phyloP scores from a whole-genome alignment of 2,888 invertebrate genomes.

The Ornithoptera alexandrae region DNA sequence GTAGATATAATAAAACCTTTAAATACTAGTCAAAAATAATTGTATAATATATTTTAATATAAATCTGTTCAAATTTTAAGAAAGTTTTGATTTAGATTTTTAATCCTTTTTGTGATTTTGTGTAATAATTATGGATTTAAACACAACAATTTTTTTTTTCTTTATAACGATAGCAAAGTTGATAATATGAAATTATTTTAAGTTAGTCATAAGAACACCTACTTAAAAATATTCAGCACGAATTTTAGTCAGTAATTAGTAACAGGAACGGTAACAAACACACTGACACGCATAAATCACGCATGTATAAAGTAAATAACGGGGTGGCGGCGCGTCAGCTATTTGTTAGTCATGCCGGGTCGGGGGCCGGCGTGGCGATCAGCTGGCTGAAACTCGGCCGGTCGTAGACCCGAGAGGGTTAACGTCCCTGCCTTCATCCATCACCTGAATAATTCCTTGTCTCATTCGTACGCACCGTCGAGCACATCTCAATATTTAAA shows the following conservation, averaged over 20 bases:
- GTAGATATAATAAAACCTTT: conserved; percentile 30
- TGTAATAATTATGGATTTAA: too few species aligned
- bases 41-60: neutral
- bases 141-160: too few species aligned
- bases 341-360: conserved; percentile 51
- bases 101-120: too few species aligned
- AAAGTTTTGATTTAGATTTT: too few species aligned
- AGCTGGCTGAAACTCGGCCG: conserved; percentile 73
- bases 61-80: too few species aligned
- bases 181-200: too few species aligned
- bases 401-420: conserved; percentile 69
- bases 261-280: conserved; percentile 13
- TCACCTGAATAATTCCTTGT: conserved; percentile 70
- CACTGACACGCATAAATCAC: conserved; percentile 35
- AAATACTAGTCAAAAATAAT: neutral
- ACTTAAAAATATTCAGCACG: neutral
- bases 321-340: conserved; percentile 44
- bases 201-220: neutral
- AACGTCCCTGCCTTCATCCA: conserved; percentile 56
- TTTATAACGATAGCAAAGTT: too few species aligned
- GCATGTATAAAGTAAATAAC: conserved; percentile 45
- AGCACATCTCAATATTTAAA: conserved; percentile 70
- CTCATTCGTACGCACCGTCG: conserved; percentile 68
- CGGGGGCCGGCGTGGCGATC: conserved; percentile 52
- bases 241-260: conserved; percentile 6